Evolutionary conservation across 2,888 invertebrate species (phyloP).

Genomic region (Drosophila mercatorum): DNA sequence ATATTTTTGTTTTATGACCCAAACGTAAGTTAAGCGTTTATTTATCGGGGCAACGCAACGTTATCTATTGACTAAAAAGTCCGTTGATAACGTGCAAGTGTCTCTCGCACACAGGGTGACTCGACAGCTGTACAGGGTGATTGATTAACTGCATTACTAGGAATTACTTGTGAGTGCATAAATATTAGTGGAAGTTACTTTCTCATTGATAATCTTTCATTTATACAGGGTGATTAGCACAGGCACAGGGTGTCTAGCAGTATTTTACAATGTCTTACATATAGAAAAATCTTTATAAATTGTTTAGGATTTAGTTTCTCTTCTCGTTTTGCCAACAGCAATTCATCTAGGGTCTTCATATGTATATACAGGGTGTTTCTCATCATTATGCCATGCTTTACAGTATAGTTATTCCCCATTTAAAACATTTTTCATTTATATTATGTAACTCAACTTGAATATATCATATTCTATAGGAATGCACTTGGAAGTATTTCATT

Average conservation of each 20-base stretch:
- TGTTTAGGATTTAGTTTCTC: too few relatives aligned
- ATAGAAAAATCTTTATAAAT: too few relatives aligned
- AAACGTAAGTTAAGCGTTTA: conserved; percentile 32
- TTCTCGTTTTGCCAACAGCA: too few relatives aligned
- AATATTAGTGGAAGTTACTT: neutral
- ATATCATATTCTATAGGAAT: neutral
- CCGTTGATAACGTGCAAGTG: conserved; percentile 27
- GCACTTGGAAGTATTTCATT: neutral
- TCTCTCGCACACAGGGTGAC: conserved; percentile 46
- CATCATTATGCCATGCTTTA: too few relatives aligned
- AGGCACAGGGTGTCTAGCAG: neutral
- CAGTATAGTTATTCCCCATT: too few relatives aligned
- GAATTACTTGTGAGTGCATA: neutral
- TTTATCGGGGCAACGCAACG: conserved; percentile 35
- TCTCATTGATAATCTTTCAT: neutral
- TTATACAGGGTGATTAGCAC: neutral
- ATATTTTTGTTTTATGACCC: conserved; percentile 38
- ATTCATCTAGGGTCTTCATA: too few relatives aligned
- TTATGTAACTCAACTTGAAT: neutral
- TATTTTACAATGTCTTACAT: too few relatives aligned
- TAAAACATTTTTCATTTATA: neutral
- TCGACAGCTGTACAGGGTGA: neutral
- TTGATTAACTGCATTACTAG: neutral
- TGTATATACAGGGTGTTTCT: too few relatives aligned
- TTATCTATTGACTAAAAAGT: conserved; percentile 45